A percentile compares a stretch with the other conserved stretches of the same genome.
These are phyloP conservation scores for Beroe forskalii DNA, from an alignment of 37 sponge, comb jelly and placozoan species.

Conservation along the genomic window DNA sequence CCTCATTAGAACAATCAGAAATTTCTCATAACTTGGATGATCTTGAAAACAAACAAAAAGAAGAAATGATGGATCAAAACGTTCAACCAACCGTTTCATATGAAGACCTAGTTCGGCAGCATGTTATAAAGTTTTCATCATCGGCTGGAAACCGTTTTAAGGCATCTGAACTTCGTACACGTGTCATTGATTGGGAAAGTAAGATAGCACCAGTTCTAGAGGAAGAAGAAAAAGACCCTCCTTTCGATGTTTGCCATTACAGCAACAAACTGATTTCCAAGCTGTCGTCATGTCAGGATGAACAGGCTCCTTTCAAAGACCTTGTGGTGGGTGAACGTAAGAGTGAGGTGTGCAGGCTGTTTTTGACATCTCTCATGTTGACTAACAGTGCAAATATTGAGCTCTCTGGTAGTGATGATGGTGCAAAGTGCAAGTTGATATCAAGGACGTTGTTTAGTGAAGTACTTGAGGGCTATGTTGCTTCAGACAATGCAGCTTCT, in stretches of 20 bases:
- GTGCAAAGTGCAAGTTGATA: constrained; percentile 17
- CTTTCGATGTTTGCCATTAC: constrained; percentile 16
- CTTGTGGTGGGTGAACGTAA: constrained; percentile 8
- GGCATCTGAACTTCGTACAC: neutral
- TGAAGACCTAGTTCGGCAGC: constrained; percentile 23
- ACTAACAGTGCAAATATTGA: constrained; percentile 39
- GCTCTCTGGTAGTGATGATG: neutral
- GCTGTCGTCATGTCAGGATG: neutral
- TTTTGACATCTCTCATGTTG: constrained; percentile 60
- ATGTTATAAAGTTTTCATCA: neutral
- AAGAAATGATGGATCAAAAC: neutral
- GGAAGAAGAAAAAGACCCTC: neutral
- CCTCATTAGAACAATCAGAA: neutral
- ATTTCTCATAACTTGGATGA: neutral
- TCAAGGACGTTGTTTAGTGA: constrained; percentile 47
- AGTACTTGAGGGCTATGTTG: constrained; percentile 56
- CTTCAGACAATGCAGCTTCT: neutral
- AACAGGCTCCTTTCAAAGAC: neutral
- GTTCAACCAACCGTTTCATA: neutral
- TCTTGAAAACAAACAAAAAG: neutral
- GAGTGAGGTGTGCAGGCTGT: constrained; percentile 23
- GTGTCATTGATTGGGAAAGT: constrained; percentile 46
- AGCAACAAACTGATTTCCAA: constrained; percentile 22
- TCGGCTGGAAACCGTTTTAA: neutral
- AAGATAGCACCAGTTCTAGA: constrained; percentile 28